Base-by-base conservation (phyloP, 2,888 invertebrate species). In the Lithophane semibrunnea region DNA sequence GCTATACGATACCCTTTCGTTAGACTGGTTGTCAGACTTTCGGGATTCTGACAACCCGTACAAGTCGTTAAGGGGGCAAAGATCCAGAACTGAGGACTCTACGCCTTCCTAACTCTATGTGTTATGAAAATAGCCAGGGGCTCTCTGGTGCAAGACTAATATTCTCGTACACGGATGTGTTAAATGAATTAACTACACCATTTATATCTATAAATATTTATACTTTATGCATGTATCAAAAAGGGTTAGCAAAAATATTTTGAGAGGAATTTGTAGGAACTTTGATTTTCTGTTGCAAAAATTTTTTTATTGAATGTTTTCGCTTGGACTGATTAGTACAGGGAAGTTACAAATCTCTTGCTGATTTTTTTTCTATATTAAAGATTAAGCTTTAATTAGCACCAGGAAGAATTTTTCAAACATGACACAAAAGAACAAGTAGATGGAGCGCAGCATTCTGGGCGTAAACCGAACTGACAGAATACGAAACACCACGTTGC, bases 161-260 rank as follows among this genome's bases (percentile, higher is more conserved):
- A 75, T 76, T 77, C 76, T 70, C 63, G 65, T 67, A 85, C 76
- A 80, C 66, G 86, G 64, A 88, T 70, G 88, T 78, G 89, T 77
- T 87, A 87, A 86, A 78, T 88, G 79, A 87, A 87, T 86, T 82
- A 82, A 74, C 64, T 65, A 67, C 24, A 69, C 73, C 75, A 77
- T 87, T 78, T 73, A 79, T 77, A 58, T 61, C 42, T 52, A 68
- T 68, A 88, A 77, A 76, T 86, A 83, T 71, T 84, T 56, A 70
- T 66, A 75, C 47, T 61, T 54, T 63, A 49, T 69, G 61, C 29
- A 66, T 66, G 13, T 68, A n/a, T 66, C 64, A 54, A 49, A 13
- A 60, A 42, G 52, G 56, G 63, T 68, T n/a, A 71, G 67, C 76
- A 29, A 4, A 18, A 58, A 37, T 44, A 44, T 82, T 77, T 52